A percentile compares a stretch with the other conserved stretches of the same genome.
Evolutionary conservation across 2,888 invertebrate genomes (phyloP).

Genomic region (Acleris holmiana): DNA sequence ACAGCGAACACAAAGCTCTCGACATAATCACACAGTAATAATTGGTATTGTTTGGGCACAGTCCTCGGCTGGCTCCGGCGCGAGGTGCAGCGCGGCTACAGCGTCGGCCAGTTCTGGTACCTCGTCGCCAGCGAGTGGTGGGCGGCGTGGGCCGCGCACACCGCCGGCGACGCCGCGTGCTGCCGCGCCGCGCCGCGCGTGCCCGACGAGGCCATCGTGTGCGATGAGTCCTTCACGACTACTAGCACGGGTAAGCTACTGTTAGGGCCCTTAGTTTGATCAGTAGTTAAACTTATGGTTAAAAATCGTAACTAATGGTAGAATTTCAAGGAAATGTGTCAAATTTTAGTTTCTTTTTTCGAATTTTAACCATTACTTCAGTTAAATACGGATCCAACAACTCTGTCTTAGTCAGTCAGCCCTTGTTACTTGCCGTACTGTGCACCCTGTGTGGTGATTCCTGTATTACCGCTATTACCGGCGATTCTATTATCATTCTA

Average conservation of each 20-base stretch:
- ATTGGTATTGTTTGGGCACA: slow-evolving; percentile 43
- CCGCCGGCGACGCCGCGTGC: slow-evolving; percentile 66
- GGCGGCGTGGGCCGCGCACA: slow-evolving; percentile 90
- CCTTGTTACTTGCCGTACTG: too few species aligned
- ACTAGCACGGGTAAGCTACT: slow-evolving; percentile 75
- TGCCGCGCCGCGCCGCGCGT: slow-evolving; percentile 56
- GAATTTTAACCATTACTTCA: too few species aligned
- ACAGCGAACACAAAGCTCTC: too few species aligned
- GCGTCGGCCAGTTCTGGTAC: slow-evolving; percentile 95
- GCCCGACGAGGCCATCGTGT: slow-evolving; percentile 86
- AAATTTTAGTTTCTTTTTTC: too few species aligned
- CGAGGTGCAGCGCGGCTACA: slow-evolving; percentile 89
- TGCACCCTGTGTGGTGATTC: too few species aligned
- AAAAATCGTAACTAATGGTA: too few species aligned
- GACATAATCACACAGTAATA: too few species aligned
- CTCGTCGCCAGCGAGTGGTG: slow-evolving; percentile 94
- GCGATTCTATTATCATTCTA: not conserved
- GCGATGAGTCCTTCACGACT: slow-evolving; percentile 89
- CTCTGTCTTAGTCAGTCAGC: too few species aligned
- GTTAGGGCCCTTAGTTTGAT: too few species aligned
- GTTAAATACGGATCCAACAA: too few species aligned
- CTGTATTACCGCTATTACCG: not conserved
- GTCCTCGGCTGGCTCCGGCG: slow-evolving; percentile 93
- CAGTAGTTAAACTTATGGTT: too few species aligned
- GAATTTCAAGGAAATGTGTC: too few species aligned